phyloP scores from a whole-genome alignment of 2,113 vertebrate genomes.

The Polypterus bichir region DNA sequence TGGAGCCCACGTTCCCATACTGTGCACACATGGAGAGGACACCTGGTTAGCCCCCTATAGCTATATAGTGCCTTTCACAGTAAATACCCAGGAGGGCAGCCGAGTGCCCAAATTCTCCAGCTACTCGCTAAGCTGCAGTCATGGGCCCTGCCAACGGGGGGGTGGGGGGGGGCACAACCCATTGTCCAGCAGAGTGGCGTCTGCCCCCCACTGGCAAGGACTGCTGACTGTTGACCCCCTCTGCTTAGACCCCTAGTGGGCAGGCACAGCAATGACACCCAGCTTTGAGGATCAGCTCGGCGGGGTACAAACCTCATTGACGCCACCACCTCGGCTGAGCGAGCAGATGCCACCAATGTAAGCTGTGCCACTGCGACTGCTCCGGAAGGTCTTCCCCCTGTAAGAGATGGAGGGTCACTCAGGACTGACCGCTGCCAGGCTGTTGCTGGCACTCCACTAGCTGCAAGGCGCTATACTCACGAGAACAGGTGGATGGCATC shows the following conservation, averaged over 20 bases:
- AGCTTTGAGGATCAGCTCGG: no score
- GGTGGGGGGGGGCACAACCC: neutral
- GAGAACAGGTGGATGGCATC: conserved; percentile 85
- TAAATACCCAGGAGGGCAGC: no score
- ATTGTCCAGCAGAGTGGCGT: no score
- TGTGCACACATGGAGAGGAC: conserved; percentile 25
- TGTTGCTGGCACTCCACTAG: neutral
- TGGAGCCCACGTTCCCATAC: conserved; percentile 73
- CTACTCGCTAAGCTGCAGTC: neutral
- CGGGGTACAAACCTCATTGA: conserved; percentile 62
- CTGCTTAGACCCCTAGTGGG: no score
- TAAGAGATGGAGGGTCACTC: conserved; percentile 9
- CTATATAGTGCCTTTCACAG: no score
- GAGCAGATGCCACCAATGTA: conserved; percentile 84
- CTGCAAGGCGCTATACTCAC: conserved; percentile 42
- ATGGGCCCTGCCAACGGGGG: neutral
- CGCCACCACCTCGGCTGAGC: conserved; percentile 54
- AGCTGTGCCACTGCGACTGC: conserved; percentile 76
- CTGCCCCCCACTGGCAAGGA: no score
- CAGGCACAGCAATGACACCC: no score
- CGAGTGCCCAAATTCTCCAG: no score
- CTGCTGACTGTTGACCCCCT: no score
- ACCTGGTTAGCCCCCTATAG: no score
- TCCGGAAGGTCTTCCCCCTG: conserved; percentile 82
- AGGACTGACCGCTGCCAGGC: neutral